A percentile compares a stretch with the other conserved stretches of the same genome.
Evolutionary conservation across 1,140 invertebrate species (phyloP).

Genomic region (Ips typographus): DNA sequence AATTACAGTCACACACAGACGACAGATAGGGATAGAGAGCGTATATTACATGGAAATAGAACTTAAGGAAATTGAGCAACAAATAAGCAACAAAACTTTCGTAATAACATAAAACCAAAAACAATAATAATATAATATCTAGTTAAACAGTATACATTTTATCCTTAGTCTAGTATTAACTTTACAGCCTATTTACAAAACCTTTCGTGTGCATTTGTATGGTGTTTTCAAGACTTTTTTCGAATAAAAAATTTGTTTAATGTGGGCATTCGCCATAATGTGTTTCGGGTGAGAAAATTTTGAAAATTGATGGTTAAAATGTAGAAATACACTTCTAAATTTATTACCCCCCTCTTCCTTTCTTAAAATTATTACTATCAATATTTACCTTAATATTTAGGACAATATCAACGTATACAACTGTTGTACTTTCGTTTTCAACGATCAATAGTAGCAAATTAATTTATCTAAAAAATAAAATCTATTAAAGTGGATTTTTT

Average conservation of each 20-base stretch:
- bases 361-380: no score
- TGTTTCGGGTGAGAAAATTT: no score
- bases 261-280: no score
- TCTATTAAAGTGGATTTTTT: neutral
- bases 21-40: conserved; percentile 45
- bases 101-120: conserved; percentile 49
- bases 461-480: conserved; percentile 22
- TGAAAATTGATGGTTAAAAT: no score
- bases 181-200: conserved; percentile 51
- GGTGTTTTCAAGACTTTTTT: no score
- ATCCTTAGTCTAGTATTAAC: conserved; percentile 51
- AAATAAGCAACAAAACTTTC: conserved; percentile 53
- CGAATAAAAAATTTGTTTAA: no score
- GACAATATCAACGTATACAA: conserved; percentile 48
- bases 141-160: conserved; percentile 52
- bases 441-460: conserved; percentile 34
- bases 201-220: conserved; percentile 15
- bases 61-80: conserved; percentile 52
- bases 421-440: conserved; percentile 52
- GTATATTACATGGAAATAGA: conserved; percentile 50
- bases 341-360: no score
- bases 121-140: conserved; percentile 47
- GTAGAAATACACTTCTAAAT: no score
- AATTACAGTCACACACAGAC: conserved; percentile 55
- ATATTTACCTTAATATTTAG: neutral